These are phyloP conservation scores for Eudemis profundana DNA, from an alignment of 2,888 invertebrate genomes.

Conservation along the genomic window DNA sequence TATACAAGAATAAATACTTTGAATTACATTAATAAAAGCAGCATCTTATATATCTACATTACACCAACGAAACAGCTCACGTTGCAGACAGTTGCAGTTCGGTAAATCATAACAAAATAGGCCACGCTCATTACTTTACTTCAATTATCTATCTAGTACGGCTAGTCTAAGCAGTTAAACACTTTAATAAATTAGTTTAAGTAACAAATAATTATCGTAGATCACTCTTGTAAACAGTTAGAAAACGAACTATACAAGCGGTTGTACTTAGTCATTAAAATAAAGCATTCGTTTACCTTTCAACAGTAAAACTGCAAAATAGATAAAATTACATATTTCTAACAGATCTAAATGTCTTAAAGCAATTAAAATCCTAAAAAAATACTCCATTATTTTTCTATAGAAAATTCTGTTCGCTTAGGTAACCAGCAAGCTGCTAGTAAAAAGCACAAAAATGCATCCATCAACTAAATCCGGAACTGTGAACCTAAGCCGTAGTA, in stretches of 20 bases:
- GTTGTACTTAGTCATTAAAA: conserved; percentile 19
- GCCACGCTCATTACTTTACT: conserved; percentile 23
- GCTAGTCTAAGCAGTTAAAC: conserved; percentile 35
- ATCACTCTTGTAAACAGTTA: conserved; percentile 33
- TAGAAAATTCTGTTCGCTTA: neutral
- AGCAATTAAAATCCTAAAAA: conserved; percentile 1
- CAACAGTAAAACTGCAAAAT: neutral
- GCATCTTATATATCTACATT: conserved; percentile 27
- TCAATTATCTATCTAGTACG: conserved; percentile 24
- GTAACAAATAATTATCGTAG: conserved; percentile 20
- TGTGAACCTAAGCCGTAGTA: neutral
- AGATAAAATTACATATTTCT: neutral
- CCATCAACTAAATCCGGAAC: neutral
- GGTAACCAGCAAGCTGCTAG: neutral
- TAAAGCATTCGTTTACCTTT: conserved; percentile 12
- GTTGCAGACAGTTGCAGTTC: conserved; percentile 20
- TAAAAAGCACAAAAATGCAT: neutral
- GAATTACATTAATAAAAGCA: conserved; percentile 39
- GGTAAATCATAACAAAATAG: conserved; percentile 41
- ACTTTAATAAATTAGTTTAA: conserved; percentile 34
- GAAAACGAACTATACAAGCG: conserved; percentile 19
- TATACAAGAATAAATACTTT: conserved; percentile 36
- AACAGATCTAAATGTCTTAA: conserved; percentile 25
- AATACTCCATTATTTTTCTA: neutral
- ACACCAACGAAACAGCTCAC: conserved; percentile 27